A percentile compares a stretch with the other conserved stretches of the same genome.
These are phyloP conservation scores for Squalus acanthias DNA, from an alignment of 2,797 vertebrate genomes.

Conservation along the genomic window DNA sequence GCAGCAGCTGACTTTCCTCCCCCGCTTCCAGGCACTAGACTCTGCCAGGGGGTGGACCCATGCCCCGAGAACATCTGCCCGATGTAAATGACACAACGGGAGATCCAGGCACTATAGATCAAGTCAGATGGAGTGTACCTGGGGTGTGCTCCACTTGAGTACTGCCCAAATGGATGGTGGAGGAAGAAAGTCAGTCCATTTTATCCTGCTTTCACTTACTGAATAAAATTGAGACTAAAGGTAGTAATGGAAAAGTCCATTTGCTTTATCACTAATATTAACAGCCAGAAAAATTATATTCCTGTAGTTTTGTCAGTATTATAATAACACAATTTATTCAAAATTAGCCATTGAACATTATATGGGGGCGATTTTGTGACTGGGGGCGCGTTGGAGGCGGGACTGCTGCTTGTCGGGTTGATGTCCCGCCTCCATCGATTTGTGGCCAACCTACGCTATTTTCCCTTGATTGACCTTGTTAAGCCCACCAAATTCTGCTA, in stretches of 20 bases:
- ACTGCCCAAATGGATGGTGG: neutral
- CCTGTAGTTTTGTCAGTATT: neutral
- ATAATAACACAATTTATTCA: neutral
- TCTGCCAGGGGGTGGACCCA: neutral
- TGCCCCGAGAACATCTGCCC: neutral
- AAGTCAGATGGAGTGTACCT: neutral
- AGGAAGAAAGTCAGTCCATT: neutral
- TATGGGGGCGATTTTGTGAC: too few species aligned
- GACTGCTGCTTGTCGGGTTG: too few species aligned
- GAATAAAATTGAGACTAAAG: neutral
- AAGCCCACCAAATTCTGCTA: too few species aligned
- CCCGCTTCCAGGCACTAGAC: neutral
- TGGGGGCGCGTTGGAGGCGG: too few species aligned
- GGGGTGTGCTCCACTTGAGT: too few species aligned
- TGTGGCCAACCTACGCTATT: too few species aligned
- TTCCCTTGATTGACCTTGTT: too few species aligned
- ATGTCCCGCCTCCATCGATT: too few species aligned
- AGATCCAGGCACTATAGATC: neutral
- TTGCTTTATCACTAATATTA: neutral
- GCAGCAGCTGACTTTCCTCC: neutral
- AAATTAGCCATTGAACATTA: neutral
- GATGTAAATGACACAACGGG: neutral
- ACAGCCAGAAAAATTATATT: neutral
- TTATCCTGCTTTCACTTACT: slow-evolving; percentile 1
- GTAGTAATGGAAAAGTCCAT: neutral